Evolutionary conservation across 1,140 invertebrate species (phyloP), one percentile per base, ranked within the genome.

Genomic region (Adoxophyes honmai): DNA sequence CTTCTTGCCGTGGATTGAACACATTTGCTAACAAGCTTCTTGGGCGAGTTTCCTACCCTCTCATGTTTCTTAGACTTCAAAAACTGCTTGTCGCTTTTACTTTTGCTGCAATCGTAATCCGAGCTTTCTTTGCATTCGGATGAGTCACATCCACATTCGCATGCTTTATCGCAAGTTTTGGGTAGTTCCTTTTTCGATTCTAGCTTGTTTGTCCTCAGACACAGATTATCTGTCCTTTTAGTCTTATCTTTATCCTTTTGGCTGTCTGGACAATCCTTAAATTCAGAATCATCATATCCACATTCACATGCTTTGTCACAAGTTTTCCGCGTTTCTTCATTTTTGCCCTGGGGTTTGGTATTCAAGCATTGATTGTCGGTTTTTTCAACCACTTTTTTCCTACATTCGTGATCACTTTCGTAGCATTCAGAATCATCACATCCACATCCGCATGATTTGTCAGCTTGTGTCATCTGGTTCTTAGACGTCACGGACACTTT

Each of bases 1-100:
- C 75, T 78, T 59, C 64, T 73, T 16, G 54, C 35, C 14, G 65
- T 68, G 33, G 70, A 66, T 62, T 87, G 81, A 21, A 80, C 57
- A 14, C 66, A 72, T 71, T 75, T 87, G 57, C 82, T 78, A 35
- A 68, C 71, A 54, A 66, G 66, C 52, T 18, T 38, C 38, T 34
- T 34, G 0, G 10, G 38, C 10, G 34, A 52, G 5, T 6, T 34
- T 18, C 14, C 48, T 1, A 2, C 4, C 5, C 10, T 4, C 28
- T 44, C 53, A 53, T 67, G 37, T 70, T 68, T 14, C 34, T 48
- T 35, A 48, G 1, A 18, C 11, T 8, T 55, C 36, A 7, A 38
- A 38, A 48, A 10, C 14, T 52, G n/a, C 33, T 18, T 52, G 14
- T 52, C 51, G 9, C 51, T 34, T 35, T 7, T 52, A 52, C 28